Percentiles rank a stretch among this genome's conserved stretches.
Conservation (phyloP, 2,113 vertebrate genomes). For the Podarcis raffonei region DNA sequence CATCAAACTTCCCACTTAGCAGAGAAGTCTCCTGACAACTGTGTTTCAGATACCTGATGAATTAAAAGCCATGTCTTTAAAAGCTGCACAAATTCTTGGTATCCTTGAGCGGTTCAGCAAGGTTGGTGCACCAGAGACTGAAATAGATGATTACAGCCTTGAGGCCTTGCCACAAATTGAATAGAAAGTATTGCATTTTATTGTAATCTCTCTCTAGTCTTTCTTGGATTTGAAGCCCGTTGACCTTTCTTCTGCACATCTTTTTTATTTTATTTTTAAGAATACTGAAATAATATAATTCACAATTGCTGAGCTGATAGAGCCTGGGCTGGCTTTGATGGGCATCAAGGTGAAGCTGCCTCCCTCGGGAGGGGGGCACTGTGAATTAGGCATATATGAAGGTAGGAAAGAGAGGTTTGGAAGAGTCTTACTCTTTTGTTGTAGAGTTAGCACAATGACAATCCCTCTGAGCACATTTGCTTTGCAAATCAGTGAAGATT, state of each 20-base stretch:
- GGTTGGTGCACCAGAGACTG: neutral
- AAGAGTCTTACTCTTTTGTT: no score
- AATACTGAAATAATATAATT: constrained; percentile 4
- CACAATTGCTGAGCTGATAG: constrained; percentile 2
- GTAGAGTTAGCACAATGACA: no score
- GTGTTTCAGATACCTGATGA: neutral
- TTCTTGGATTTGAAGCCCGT: constrained; percentile 10
- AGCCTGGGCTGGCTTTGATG: neutral
- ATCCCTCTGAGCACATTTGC: no score
- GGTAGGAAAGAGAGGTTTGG: neutral
- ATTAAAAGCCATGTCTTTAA: neutral
- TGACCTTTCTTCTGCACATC: neutral
- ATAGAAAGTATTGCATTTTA: constrained; percentile 2
- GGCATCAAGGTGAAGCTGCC: neutral
- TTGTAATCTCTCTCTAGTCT: neutral
- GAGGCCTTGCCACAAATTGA: neutral
- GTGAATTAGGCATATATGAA: neutral
- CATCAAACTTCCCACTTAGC: neutral
- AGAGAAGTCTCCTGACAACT: neutral
- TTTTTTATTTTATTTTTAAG: neutral
- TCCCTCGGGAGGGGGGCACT: neutral
- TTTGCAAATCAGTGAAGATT: no score
- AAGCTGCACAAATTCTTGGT: constrained; percentile 13
- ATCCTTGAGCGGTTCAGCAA: constrained; percentile 7
- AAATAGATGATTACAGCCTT: constrained; percentile 8